Evolutionary conservation across 1,140 invertebrate genomes (phyloP), one percentile per base, ranked within the genome.

Genomic region (Pogonognathellus flavescens): DNA sequence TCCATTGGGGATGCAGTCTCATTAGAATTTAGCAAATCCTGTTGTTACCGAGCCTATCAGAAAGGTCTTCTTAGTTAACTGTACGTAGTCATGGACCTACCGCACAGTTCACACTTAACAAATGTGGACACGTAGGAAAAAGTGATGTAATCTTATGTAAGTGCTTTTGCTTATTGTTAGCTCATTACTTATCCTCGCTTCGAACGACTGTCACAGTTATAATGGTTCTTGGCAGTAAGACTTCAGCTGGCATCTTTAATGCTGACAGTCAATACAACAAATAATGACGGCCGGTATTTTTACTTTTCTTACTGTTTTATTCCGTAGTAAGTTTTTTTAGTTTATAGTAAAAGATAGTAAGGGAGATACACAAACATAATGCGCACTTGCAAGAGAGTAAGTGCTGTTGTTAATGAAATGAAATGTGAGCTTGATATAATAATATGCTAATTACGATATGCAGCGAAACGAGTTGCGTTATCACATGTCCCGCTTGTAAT

Each of bases 91-190:
- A 76, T 50, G n/a, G 70, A 76, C 70, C 70, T 76, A 76, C 70
- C 70, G 10, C 70, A 50, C 70, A 50, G 70, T 41, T 76, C 70
- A 18, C 70, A 76, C 70, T 76, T 50, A 62, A 76, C 25, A 76
- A 49, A 25, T 76, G 70, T n/a, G 25, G n/a, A 76, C 41, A 50
- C 6, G 31, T 76, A 76, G 7, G 11, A n/a, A 57, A 13, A 57
- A n/a, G 14, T 49, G 25, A 76, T 20, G 31, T 76, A 22, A 18
- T 66, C 13, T 14, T 25, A 66, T 25, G 8, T 66, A 31, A 66
- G 25, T 25, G 62, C 22, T 66, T 66, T 66, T 41, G 31, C 31
- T 41, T 66, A 62, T 62, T 62, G 60, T 10, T 20, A 60, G 5
- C 22, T 20, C 16, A 60, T 60, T 60, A 5, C 59, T 3, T 22